These are phyloP conservation scores for Cryptosula pallasiana DNA, from an alignment of 2,888 invertebrate species.

Conservation along the genomic window DNA sequence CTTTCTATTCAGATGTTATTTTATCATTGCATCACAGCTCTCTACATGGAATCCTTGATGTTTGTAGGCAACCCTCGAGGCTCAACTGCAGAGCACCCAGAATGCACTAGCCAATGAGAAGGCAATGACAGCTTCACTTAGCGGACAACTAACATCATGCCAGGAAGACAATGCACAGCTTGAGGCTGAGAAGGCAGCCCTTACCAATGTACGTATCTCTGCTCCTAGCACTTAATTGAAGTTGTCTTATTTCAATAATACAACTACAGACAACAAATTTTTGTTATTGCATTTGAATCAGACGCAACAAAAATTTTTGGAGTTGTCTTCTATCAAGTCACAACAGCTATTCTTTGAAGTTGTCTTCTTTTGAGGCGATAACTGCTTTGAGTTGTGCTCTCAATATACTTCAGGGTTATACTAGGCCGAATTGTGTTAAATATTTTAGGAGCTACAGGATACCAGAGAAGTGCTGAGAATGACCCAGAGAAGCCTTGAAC, in stretches of 20 bases:
- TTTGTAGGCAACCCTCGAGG: conserved; percentile 11
- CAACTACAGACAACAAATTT: no score
- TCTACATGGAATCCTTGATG: not conserved
- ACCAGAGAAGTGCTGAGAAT: not conserved
- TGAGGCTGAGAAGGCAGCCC: conserved; percentile 12
- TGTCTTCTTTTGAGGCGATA: no score
- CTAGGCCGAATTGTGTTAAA: not conserved
- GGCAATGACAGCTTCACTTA: conserved; percentile 4
- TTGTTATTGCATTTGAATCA: no score
- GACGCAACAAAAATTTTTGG: no score
- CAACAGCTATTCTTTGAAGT: no score
- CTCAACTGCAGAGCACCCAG: not conserved
- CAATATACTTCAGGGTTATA: no score
- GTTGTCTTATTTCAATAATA: no score
- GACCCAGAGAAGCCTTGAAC: conserved; percentile 3
- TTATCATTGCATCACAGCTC: no score
- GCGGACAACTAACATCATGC: not conserved
- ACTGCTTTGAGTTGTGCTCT: no score
- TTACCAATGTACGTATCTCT: not conserved
- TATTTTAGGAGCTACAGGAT: not conserved
- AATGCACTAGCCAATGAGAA: not conserved
- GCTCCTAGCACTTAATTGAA: no score
- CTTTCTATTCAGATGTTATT: no score
- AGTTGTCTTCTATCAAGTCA: no score
- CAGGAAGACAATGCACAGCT: conserved; percentile 4